A percentile compares a stretch with the other conserved stretches of the same genome.
phyloP scores from a whole-genome alignment of 2,888 invertebrate species.

The Apoda limacodes region DNA sequence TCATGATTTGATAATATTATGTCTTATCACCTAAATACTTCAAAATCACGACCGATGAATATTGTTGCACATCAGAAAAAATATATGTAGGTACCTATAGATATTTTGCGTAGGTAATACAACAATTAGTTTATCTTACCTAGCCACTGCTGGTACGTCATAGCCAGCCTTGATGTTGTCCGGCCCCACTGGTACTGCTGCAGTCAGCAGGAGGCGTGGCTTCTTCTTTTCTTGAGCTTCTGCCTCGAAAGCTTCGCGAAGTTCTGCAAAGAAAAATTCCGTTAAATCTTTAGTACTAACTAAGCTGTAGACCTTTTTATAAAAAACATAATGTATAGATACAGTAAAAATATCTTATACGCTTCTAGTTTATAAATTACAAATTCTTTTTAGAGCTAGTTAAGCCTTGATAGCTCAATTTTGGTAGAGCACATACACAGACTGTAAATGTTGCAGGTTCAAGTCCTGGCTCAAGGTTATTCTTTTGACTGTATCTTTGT shows the following conservation, averaged over 20 bases:
- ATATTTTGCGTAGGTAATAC: constrained; percentile 1
- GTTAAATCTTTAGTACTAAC: too few relatives aligned
- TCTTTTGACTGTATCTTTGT: too few relatives aligned
- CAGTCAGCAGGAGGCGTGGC: constrained; percentile 84
- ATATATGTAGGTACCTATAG: background rate
- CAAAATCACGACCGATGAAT: constrained; percentile 11
- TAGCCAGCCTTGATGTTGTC: constrained; percentile 93
- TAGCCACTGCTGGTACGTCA: constrained; percentile 92
- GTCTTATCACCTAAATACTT: too few relatives aligned
- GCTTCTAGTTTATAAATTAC: too few relatives aligned
- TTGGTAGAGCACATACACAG: too few relatives aligned
- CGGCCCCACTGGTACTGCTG: constrained; percentile 94
- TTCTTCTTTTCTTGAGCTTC: constrained; percentile 92
- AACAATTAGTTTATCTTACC: constrained; percentile 49
- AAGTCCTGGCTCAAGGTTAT: too few relatives aligned
- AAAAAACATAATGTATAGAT: constrained; percentile 8
- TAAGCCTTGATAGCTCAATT: too few relatives aligned
- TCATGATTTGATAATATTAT: too few relatives aligned
- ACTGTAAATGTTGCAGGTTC: too few relatives aligned
- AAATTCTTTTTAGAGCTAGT: too few relatives aligned
- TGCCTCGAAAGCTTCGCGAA: constrained; percentile 93
- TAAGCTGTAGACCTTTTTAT: constrained; percentile 5
- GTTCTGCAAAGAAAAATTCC: constrained; percentile 67
- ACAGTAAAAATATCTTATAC: background rate
- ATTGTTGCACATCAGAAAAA: too few relatives aligned